Conservation (phyloP, 2,888 invertebrate genomes). For the Colostygia pectinataria region DNA sequence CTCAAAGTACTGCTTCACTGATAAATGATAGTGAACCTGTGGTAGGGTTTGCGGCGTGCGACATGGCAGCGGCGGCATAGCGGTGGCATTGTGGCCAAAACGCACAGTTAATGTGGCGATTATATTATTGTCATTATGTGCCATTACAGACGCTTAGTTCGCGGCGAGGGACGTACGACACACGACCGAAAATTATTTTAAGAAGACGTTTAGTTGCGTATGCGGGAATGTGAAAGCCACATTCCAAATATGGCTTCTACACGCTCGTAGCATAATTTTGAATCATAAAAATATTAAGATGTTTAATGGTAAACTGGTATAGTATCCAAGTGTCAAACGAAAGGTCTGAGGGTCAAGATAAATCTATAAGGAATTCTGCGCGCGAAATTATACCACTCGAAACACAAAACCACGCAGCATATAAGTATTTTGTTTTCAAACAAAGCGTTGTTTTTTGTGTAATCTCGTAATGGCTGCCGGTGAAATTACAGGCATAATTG, state of each 20-base stretch:
- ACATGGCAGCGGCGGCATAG: slow-evolving; percentile 32
- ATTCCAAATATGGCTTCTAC: slow-evolving; percentile 31
- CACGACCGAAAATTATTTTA: slow-evolving; percentile 63
- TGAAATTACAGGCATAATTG: too few relatives aligned
- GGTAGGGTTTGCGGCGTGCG: slow-evolving; percentile 28
- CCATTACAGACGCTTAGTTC: slow-evolving; percentile 71
- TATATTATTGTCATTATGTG: slow-evolving; percentile 74
- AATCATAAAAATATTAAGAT: too few relatives aligned
- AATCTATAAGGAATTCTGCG: too few relatives aligned
- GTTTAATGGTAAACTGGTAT: too few relatives aligned
- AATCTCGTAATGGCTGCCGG: too few relatives aligned
- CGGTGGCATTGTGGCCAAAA: slow-evolving; percentile 27
- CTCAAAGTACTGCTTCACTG: too few relatives aligned
- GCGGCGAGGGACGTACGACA: slow-evolving; percentile 50
- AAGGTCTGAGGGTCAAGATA: too few relatives aligned
- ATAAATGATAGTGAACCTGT: background rate
- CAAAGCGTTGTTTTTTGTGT: too few relatives aligned
- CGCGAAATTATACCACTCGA: too few relatives aligned
- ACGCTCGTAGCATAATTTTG: slow-evolving; percentile 5
- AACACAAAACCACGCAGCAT: too few relatives aligned
- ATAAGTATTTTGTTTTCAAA: too few relatives aligned
- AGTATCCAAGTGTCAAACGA: too few relatives aligned
- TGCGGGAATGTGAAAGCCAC: slow-evolving; percentile 62
- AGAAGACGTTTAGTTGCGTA: slow-evolving; percentile 57
- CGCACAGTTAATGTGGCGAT: slow-evolving; percentile 60